These are phyloP conservation scores for Brachypalpus laphriformis DNA, from an alignment of 2,888 invertebrate genomes.

Conservation along the genomic window DNA sequence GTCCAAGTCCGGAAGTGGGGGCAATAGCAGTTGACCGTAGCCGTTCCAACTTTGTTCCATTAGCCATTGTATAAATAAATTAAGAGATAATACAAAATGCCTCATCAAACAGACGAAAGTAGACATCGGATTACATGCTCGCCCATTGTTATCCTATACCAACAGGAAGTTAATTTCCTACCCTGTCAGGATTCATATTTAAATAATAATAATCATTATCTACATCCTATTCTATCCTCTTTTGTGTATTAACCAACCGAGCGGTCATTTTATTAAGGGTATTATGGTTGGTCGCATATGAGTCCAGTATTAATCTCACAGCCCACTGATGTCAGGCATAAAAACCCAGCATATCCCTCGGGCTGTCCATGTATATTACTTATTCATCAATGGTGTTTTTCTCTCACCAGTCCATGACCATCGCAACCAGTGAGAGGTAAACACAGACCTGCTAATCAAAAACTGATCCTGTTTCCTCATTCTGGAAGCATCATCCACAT, in stretches of 20 bases:
- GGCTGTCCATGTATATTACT: not conserved
- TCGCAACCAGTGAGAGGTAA: not conserved
- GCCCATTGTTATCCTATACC: not conserved
- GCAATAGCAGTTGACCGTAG: not conserved
- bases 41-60: not conserved
- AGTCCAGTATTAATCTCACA: constrained; percentile 4
- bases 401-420: too few relatives aligned
- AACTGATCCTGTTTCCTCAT: not conserved
- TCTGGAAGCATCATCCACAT: not conserved
- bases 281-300: not conserved
- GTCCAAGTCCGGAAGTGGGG: not conserved
- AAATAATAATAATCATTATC: constrained; percentile 13
- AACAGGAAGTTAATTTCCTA: constrained; percentile 28
- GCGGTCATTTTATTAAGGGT: not conserved
- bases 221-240: not conserved
- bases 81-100: constrained; percentile 11
- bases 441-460: not conserved
- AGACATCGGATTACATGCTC: not conserved
- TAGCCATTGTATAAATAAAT: constrained; percentile 10
- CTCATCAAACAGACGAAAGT: not conserved
- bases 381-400: not conserved
- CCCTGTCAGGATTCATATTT: constrained; percentile 22
- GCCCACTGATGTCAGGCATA: not conserved
- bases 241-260: not conserved
- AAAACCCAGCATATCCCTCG: not conserved